Evolutionary conservation across 2,113 vertebrate genomes (phyloP).

Genomic region (Andinoacara biseriatus): DNA sequence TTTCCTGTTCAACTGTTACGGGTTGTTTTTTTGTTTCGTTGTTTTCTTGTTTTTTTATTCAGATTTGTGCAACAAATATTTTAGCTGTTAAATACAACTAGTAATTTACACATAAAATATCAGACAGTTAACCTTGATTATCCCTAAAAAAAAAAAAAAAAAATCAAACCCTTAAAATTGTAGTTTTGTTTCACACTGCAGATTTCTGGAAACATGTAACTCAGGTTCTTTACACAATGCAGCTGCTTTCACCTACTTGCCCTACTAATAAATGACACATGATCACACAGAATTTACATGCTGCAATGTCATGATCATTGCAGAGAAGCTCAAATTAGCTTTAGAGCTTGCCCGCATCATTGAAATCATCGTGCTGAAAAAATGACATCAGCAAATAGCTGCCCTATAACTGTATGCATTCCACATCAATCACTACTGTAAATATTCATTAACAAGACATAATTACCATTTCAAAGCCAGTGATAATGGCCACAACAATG

Average conservation of each 20-base stretch:
- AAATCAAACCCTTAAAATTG: neutral
- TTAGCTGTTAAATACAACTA: neutral
- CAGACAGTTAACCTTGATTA: neutral
- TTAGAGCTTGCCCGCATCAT: conserved; percentile 3
- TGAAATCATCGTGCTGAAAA: conserved; percentile 48
- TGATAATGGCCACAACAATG: conserved; percentile 42
- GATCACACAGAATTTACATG: neutral
- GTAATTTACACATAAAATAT: neutral
- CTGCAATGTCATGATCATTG: neutral
- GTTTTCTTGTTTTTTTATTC: neutral
- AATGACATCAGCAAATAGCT: conserved; percentile 29
- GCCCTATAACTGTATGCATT: conserved; percentile 45
- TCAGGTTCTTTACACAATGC: neutral
- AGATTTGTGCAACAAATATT: neutral
- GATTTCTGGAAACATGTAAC: neutral
- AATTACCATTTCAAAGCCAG: conserved; percentile 67
- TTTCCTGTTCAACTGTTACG: neutral
- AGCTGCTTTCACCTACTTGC: neutral
- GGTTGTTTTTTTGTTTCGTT: too few relatives aligned
- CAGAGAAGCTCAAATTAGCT: conserved; percentile 29
- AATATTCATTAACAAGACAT: conserved; percentile 66
- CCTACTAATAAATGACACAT: neutral
- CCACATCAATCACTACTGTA: conserved; percentile 58
- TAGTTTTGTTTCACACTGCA: too few relatives aligned
- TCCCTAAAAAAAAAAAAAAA: neutral